Base-by-base conservation (phyloP, 2,888 invertebrate species). In the Lysandra coridon region DNA sequence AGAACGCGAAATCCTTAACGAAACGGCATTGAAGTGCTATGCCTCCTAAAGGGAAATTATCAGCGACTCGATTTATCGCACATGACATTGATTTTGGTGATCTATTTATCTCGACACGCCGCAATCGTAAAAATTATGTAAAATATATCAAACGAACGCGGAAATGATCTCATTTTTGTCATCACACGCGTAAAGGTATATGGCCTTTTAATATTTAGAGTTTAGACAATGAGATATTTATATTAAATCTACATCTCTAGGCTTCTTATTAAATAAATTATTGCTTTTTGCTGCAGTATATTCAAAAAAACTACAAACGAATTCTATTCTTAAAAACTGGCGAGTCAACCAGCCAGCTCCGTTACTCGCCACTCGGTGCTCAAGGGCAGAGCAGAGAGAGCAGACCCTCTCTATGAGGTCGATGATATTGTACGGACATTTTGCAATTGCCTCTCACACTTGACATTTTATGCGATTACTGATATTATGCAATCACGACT, bases 241-340 rank as follows among this genome's bases (percentile, higher is more conserved):
- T 17, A 4, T 57, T 17, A 17, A 49, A 40, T 53, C 12, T 53
- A 53, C 14, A 17, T 57, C 17, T 57, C 17, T 49, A 49, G 49
- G 17, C 57, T 57, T 57, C 0, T 57, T 57, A 57, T 57, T 17
- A 57, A 17, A 57, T 57, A 57, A 57, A 57, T 57, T 17, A 57
- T 57, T 57, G 57, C 4, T 57, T 57, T 57, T 49, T 49, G 49
- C 49, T 49, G 49, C 57, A 23, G 12, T 30, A 12, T 12, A 30
- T 64, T 30, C 0, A 12, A 64, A 64, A 23, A 30, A 12, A 10
- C 3, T 3, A 30, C 10, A 3, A 64, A 23, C 30, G 44, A 44
- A 33, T 33, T 69, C 69, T 69, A 69, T 69, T 17, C 30, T 69
- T 33, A 69, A 69, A 33, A 69, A 69, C 33, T 69, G 69, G 69